phyloP scores from a whole-genome alignment of 2,113 vertebrate species.

The Dicerorhinus sumatrensis region DNA sequence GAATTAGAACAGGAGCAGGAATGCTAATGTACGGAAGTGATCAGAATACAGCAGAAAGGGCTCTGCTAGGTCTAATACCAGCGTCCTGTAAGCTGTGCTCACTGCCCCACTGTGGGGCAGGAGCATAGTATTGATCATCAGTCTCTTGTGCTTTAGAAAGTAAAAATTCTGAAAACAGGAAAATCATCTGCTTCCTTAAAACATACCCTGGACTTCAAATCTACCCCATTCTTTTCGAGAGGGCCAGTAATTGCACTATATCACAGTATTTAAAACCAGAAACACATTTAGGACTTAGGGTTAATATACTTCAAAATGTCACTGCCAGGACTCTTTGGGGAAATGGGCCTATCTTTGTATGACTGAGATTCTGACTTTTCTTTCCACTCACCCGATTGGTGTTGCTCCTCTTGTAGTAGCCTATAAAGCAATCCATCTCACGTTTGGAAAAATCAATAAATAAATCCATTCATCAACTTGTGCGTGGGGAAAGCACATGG shows the following conservation, averaged over 20 bases:
- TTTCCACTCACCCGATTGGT: not conserved
- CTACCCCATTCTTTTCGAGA: not conserved
- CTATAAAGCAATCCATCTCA: not conserved
- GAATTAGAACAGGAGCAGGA: not conserved
- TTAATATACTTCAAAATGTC: not conserved
- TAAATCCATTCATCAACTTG: not conserved
- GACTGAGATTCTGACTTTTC: not conserved
- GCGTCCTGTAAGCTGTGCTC: not conserved
- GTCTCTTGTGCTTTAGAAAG: not conserved
- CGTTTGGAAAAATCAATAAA: not conserved
- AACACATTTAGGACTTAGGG: not conserved
- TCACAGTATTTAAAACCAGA: not conserved
- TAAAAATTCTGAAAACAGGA: not conserved
- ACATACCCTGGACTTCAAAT: not conserved
- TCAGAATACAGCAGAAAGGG: not conserved
- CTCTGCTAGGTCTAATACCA: rapidly evolving
- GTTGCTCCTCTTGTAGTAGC: not conserved
- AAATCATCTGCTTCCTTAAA: not conserved
- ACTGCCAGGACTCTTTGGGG: not conserved
- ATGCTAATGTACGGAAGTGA: not conserved
- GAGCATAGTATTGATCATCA: not conserved
- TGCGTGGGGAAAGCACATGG: not conserved
- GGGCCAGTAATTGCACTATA: not conserved
- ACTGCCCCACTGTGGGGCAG: not conserved
- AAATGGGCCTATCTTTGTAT: not conserved